Percentiles rank a stretch among this genome's conserved stretches.
Conservation (phyloP, 2,888 invertebrate species). For the Yponomeuta plumbellus region DNA sequence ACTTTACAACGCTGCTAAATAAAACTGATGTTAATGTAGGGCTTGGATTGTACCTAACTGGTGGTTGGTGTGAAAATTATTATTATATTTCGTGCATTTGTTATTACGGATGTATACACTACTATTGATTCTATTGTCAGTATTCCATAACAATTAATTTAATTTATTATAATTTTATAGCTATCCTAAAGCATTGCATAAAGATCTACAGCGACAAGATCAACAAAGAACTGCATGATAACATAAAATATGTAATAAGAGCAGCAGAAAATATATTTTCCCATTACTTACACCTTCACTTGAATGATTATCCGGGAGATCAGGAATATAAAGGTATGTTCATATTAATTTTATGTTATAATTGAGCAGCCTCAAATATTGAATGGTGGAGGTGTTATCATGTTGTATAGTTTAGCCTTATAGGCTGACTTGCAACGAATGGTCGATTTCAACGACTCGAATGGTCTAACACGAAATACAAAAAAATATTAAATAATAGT, state of each 20-base stretch:
- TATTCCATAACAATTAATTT: neutral
- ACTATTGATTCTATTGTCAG: too few species aligned
- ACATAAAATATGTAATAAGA: neutral
- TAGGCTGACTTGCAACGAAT: too few species aligned
- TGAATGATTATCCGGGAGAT: neutral
- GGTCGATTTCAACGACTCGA: too few species aligned
- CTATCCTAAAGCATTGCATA: neutral
- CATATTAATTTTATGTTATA: too few species aligned
- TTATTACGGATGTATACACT: neutral
- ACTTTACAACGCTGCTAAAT: neutral
- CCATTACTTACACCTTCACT: neutral
- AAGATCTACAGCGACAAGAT: neutral
- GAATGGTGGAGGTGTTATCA: too few species aligned
- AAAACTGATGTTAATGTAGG: constrained; percentile 1
- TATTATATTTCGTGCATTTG: neutral
- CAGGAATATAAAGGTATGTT: neutral
- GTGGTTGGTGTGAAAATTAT: constrained; percentile 15
- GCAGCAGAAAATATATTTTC: neutral
- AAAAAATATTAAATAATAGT: too few species aligned
- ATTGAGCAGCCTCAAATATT: too few species aligned
- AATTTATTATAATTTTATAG: neutral
- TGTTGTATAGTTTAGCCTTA: too few species aligned
- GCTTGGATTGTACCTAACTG: neutral
- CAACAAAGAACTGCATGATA: neutral
- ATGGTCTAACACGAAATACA: too few species aligned